Evolutionary conservation across 1,140 invertebrate genomes (phyloP).

Genomic region (Drosophila nasuta): DNA sequence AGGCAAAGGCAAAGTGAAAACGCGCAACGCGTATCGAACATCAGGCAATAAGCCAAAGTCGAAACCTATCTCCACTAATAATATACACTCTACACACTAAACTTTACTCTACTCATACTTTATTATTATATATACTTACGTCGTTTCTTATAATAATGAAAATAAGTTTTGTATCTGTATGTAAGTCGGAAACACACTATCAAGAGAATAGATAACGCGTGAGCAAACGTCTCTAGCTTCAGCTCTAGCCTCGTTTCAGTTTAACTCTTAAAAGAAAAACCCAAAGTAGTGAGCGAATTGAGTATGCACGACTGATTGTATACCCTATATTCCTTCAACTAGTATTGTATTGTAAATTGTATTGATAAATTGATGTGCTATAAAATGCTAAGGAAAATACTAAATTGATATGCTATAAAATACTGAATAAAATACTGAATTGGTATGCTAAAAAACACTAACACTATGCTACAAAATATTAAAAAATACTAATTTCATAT

Average conservation of each 20-base stretch:
- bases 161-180: slow-evolving; percentile 20
- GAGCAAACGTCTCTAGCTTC: slow-evolving; percentile 54
- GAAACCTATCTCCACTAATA: slow-evolving; percentile 37
- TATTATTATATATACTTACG: no score
- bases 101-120: no score
- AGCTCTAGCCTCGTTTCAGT: slow-evolving; percentile 45
- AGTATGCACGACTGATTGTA: background rate
- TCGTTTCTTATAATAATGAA: background rate
- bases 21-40: slow-evolving; percentile 59
- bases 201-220: slow-evolving; percentile 66
- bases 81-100: slow-evolving; percentile 4
- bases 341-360: no score
- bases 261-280: slow-evolving; percentile 61
- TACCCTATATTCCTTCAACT: background rate
- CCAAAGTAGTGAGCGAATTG: slow-evolving; percentile 27
- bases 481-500: no score
- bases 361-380: no score
- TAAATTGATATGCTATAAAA: no score
- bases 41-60: slow-evolving; percentile 65
- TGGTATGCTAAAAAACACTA: no score
- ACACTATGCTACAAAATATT: no score
- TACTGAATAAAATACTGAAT: no score
- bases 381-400: no score
- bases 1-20: slow-evolving; percentile 49
- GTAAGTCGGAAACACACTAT: slow-evolving; percentile 61